Base-by-base conservation (phyloP, 2,888 invertebrate species). In the Drosophila mimetica region DNA sequence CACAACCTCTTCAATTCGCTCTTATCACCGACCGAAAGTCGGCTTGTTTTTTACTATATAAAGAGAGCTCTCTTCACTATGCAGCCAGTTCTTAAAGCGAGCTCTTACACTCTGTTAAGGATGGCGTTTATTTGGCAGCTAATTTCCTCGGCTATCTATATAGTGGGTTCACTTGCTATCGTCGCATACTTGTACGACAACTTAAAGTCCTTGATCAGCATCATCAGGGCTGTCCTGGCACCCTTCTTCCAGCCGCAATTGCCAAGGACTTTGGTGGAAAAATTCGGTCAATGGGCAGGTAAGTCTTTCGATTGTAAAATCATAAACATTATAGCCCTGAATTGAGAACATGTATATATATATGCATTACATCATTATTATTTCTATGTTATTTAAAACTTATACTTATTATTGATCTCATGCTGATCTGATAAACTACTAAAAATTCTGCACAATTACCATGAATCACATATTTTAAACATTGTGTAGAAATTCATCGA, bases 201-300 rank as follows among this genome's bases (percentile, higher is more conserved):
- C 39, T 86, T 95, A 37, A 94, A 94, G 93, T 94, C 94, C 74
- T 88, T 94, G 1, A 77, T 94, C 66, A 93, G 94, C 79, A 92
- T 94, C 58, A 79, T 93, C 42, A 93, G 93, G 77, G 93, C 94
- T 2, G 90, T 94, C 83, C 90, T 96, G 88, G 93, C 94, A 89
- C 95, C 95, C 20, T 94, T 93, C 78, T 94, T 95, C 86, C 92
- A 94, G 74, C 94, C 95, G 0, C 89, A 93, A 55, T 93, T 94
- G 86, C 94, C 94, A 74, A 92, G 93, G 77, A 92, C 93, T 13
- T 90, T 96, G 58, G 88, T 92, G 36, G 94, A 94, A 88, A 95
- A 94, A 90, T 97, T 94, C 90, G 97, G 97, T 83, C 93, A 94
- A 70, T 97, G 97, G 97, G 97, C 97, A 90, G 95, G 97, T 97